Conservation (phyloP, 2,797 vertebrate species). For the Distichodus sexfasciatus region DNA sequence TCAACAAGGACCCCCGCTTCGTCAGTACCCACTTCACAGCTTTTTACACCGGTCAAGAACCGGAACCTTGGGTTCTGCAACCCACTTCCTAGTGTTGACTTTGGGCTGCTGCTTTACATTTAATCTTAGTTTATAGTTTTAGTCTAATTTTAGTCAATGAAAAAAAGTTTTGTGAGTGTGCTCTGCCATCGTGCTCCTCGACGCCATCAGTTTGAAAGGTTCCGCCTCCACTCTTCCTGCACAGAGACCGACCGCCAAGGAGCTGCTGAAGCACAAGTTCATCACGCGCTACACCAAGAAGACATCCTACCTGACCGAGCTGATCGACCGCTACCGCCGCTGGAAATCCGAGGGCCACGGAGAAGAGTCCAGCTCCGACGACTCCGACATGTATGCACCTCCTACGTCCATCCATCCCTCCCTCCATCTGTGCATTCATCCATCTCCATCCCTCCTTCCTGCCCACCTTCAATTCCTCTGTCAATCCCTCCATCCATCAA, state of each 20-base stretch:
- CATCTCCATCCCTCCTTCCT: background rate
- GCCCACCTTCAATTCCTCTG: too few species aligned
- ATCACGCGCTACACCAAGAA: conserved; percentile 89
- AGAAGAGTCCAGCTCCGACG: conserved; percentile 95
- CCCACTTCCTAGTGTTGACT: too few species aligned
- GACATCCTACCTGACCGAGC: conserved; percentile 84
- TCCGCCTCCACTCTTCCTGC: background rate
- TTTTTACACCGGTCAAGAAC: too few species aligned
- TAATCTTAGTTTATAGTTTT: too few species aligned
- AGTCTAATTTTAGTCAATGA: too few species aligned
- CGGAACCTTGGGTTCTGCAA: too few species aligned
- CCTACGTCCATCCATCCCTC: background rate
- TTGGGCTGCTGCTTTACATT: too few species aligned
- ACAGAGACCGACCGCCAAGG: conserved; percentile 84
- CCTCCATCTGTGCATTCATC: background rate
- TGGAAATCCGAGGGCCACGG: conserved; percentile 97
- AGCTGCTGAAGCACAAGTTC: conserved; percentile 87
- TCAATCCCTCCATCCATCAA: background rate
- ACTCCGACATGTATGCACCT: conserved; percentile 87
- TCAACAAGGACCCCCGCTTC: conserved; percentile 86
- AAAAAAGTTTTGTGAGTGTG: too few species aligned
- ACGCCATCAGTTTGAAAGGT: background rate
- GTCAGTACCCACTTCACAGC: conserved; percentile 78
- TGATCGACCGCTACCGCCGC: conserved; percentile 94
- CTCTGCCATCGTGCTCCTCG: too few species aligned